Conservation (phyloP, 2,113 vertebrate genomes). For the Puffinus mauretanicus region DNA sequence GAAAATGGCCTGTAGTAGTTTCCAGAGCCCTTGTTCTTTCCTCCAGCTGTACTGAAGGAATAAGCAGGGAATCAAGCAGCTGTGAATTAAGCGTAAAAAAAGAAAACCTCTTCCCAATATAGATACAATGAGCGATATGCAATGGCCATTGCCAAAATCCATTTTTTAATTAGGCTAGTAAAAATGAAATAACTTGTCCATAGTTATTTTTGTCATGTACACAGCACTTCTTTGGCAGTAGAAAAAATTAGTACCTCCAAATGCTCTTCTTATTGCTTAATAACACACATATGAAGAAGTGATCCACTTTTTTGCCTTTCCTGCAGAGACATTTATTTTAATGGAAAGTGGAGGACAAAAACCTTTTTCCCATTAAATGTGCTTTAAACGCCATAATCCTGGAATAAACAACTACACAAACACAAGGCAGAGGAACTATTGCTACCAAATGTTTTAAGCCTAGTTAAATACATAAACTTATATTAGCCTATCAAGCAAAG, state of each 20-base stretch:
- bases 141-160: background rate
- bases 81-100: background rate
- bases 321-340: background rate
- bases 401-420: background rate
- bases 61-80: background rate
- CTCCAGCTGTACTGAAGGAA: background rate
- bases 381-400: background rate
- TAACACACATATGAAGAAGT: background rate
- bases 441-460: background rate
- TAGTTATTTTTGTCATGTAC: background rate
- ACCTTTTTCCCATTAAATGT: background rate
- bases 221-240: background rate
- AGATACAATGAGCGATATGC: background rate
- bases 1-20: background rate
- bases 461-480: background rate
- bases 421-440: background rate
- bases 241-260: background rate
- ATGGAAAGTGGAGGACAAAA: background rate
- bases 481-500: background rate
- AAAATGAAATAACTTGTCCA: background rate
- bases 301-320: background rate
- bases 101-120: background rate
- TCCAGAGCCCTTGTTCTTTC: background rate
- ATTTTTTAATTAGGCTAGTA: background rate
- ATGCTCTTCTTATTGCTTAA: background rate